These are phyloP conservation scores for Oenanthe melanoleuca DNA, from an alignment of 2,113 vertebrate genomes.

Conservation along the genomic window DNA sequence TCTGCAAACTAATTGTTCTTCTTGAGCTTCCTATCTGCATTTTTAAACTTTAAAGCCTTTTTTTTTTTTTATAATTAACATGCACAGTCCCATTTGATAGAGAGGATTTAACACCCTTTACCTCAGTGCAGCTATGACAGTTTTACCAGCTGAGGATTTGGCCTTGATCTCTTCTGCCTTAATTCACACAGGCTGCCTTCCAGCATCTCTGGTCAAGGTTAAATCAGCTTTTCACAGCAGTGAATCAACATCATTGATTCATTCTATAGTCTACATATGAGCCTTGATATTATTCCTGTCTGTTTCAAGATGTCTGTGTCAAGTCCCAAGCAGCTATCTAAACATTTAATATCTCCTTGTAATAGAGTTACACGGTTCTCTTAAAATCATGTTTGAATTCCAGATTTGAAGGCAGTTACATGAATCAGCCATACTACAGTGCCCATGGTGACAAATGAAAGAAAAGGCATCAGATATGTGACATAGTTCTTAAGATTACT, in stretches of 20 bases:
- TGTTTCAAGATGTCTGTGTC: background rate
- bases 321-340: slow-evolving; percentile 34
- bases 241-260: background rate
- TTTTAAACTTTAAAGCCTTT: background rate
- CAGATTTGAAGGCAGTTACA: background rate
- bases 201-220: slow-evolving; percentile 36
- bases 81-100: background rate
- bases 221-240: slow-evolving; percentile 47
- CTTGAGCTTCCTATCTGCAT: background rate
- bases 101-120: background rate
- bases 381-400: slow-evolving; percentile 2
- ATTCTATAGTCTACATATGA: background rate
- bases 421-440: background rate
- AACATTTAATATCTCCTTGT: slow-evolving; percentile 8
- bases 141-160: slow-evolving; percentile 41
- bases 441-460: background rate
- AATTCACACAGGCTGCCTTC: slow-evolving; percentile 25
- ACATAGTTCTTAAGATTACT: background rate
- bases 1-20: background rate
- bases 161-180: slow-evolving; percentile 8
- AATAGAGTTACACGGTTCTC: background rate
- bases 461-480: background rate
- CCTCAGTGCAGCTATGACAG: background rate
- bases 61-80: background rate
- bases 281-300: background rate